These are phyloP conservation scores for Lordiphosa stackelbergi DNA, from an alignment of 1,140 invertebrate species.

Conservation along the genomic window DNA sequence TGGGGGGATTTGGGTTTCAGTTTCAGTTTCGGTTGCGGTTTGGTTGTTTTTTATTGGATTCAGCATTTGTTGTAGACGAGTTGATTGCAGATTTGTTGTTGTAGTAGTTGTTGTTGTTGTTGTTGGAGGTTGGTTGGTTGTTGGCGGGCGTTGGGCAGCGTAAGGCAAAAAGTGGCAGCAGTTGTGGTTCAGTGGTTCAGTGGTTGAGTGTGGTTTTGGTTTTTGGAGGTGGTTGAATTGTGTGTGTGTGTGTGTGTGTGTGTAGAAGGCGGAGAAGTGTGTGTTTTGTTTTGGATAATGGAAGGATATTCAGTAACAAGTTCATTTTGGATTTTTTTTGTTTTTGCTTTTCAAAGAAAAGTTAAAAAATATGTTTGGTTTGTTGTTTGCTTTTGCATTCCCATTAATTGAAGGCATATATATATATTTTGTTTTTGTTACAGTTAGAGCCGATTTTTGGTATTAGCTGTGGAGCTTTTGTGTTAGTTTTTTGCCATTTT, in stretches of 20 bases:
- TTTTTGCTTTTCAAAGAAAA: constrained; percentile 50
- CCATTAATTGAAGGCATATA: constrained; percentile 12
- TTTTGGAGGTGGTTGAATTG: constrained; percentile 23
- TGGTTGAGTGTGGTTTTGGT: constrained; percentile 46
- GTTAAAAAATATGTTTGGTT: constrained; percentile 48
- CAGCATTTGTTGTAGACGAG: constrained; percentile 43
- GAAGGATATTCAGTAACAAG: constrained; percentile 76
- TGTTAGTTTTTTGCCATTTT: constrained; percentile 9
- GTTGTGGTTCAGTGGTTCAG: constrained; percentile 60
- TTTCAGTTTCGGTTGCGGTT: constrained; percentile 21
- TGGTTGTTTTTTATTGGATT: constrained; percentile 38
- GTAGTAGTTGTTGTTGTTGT: constrained; percentile 39
- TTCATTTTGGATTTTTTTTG: constrained; percentile 58
- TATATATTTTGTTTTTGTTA: constrained; percentile 14
- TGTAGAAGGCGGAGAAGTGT: constrained; percentile 43
- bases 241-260: constrained; percentile 30
- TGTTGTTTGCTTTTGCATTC: constrained; percentile 10
- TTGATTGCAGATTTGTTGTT: constrained; percentile 38
- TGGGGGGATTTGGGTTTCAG: constrained; percentile 27
- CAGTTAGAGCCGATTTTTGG: constrained; percentile 54
- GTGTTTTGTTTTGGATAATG: constrained; percentile 66
- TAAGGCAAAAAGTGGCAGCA: constrained; percentile 73
- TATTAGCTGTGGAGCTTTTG: constrained; percentile 12
- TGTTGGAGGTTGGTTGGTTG: constrained; percentile 43
- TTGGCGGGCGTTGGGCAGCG: constrained; percentile 57